Percentiles rank a stretch among this genome's conserved stretches.
phyloP scores from a whole-genome alignment of 2,113 vertebrate species.

The Clarias magur region DNA sequence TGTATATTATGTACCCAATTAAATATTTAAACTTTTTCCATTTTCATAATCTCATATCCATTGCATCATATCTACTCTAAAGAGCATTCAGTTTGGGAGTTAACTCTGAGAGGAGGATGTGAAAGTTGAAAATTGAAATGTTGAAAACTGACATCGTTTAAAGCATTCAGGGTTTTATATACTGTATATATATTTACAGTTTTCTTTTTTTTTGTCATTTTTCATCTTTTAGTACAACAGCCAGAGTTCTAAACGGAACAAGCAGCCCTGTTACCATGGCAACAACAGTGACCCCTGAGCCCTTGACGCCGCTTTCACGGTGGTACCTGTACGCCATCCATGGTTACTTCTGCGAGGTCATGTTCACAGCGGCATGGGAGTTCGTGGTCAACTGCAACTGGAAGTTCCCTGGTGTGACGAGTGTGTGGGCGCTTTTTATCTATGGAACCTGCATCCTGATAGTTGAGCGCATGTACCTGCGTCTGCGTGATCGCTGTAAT shows the following conservation, averaged over 20 bases:
- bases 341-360: constrained; percentile 98
- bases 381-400: constrained; percentile 95
- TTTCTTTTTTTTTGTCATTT: constrained; percentile 7
- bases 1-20: not conserved
- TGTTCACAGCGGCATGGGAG: constrained; percentile 98
- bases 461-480: constrained; percentile 93
- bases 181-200: not conserved
- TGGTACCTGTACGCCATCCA: constrained; percentile 99
- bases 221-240: constrained; percentile 39
- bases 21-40: not conserved
- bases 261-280: constrained; percentile 57
- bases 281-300: constrained; percentile 78
- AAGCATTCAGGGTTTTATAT: not conserved
- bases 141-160: not conserved
- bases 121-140: not conserved
- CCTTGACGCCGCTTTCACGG: constrained; percentile 89
- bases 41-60: not conserved
- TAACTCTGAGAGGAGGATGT: not conserved
- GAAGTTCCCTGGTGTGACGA: constrained; percentile 97
- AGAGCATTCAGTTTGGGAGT: not conserved
- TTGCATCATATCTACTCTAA: not conserved
- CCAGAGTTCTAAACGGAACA: constrained; percentile 1
- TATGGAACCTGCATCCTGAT: constrained; percentile 98
- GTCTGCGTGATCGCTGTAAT: constrained; percentile 82
- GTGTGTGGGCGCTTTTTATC: constrained; percentile 97